Evolutionary conservation across 2,113 vertebrate species (phyloP).

Genomic region (Strigops habroptila): DNA sequence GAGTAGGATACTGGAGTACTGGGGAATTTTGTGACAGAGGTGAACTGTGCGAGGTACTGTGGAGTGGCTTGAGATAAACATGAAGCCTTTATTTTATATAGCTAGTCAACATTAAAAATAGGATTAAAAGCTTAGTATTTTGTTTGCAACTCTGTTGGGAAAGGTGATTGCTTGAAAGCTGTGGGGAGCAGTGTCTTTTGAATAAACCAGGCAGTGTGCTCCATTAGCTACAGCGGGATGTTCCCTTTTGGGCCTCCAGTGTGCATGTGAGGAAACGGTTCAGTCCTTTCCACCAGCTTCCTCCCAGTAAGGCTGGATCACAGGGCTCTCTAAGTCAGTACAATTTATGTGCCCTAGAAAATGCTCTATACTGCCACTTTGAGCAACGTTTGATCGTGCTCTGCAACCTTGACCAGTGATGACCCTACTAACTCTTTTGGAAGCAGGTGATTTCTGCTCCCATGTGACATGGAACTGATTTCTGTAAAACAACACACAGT

Average conservation of each 20-base stretch:
- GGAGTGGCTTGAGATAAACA: not conserved
- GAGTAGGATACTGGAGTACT: not conserved
- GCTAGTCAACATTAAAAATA: not conserved
- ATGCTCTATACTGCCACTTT: too few species aligned
- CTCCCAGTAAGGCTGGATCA: not conserved
- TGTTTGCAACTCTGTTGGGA: not conserved
- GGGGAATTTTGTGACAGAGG: not conserved
- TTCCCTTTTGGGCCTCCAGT: not conserved
- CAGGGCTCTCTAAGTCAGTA: not conserved
- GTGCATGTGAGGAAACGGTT: fast-evolving
- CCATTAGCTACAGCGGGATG: not conserved
- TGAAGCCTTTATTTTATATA: not conserved
- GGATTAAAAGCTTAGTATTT: not conserved
- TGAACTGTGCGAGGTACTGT: not conserved
- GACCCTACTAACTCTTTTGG: not conserved
- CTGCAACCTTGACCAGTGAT: not conserved
- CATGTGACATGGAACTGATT: not conserved
- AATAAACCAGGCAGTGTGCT: fast-evolving
- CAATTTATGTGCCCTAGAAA: not conserved
- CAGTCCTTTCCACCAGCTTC: not conserved
- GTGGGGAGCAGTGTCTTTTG: not conserved
- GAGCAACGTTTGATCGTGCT: not conserved
- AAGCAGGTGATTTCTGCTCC: not conserved
- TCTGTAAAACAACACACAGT: not conserved
- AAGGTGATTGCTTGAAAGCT: not conserved